Evolutionary conservation across 2,797 vertebrate genomes (phyloP), one percentile per base, ranked within the genome.

Genomic region (Arctocebus calabarensis): DNA sequence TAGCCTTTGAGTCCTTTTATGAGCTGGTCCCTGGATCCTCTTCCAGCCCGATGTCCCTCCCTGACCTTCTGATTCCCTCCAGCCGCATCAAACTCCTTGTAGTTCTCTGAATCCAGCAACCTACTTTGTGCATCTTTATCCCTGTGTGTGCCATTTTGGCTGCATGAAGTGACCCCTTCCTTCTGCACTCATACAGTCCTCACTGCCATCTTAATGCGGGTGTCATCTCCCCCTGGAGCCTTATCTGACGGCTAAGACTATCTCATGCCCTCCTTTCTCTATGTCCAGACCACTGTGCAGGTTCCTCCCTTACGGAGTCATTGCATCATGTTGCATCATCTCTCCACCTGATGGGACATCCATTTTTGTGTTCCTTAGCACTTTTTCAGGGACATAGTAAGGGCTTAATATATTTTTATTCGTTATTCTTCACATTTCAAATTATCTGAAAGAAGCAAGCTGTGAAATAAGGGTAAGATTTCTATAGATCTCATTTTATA

Each of bases 371-470:
- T 71, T 20, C 20, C 11, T 52, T 64, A n/a, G 19, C 22, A 27
- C 45, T 59, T 75, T 43, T 5, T 34, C n/a, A 5, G 48, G 75
- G 25, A 16, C 43, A 64, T 77, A 83, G 27, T 66, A 40, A 66
- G 7, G 68, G 52, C 61, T 84, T 89, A n/a, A 23, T 64, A 23
- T 79, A 55, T 86, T 88, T 81, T 82, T 61, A 48, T 79, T 62
- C 64, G 25, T 70, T 84, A 8, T 90, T 79, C 25, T 86, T 84
- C 52, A 85, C 52, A 66, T 93, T 12, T 43, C 22, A 61, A 79
- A 88, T 77, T 79, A 94, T 62, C 94, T 91, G 43, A 23, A 84
- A 84, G 32, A 62, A 93, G 48, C 3, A 22, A 90, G 32, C 1
- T 81, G 16, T 85, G 75, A 94, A 88, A 43, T 79, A 73, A 48